Evolutionary conservation across 2,888 invertebrate species (phyloP).

Genomic region (Phymatocera aterrima): DNA sequence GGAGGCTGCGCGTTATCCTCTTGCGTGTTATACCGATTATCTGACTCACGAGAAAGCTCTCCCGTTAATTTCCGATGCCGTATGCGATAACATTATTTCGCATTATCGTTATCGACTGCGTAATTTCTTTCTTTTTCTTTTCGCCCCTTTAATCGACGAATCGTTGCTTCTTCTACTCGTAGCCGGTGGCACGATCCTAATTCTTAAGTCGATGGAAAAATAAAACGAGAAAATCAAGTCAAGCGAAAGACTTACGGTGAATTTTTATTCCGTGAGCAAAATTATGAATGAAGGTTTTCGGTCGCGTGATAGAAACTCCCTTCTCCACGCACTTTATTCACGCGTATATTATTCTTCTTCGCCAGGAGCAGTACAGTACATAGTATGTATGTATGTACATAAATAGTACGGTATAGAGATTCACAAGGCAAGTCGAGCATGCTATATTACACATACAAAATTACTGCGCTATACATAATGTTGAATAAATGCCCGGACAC

Average conservation of each 20-base stretch:
- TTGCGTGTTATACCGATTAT: slow-evolving; percentile 18
- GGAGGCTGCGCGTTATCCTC: no score
- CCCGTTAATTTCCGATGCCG: neutral
- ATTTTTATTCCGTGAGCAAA: neutral
- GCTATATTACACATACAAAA: slow-evolving; percentile 45
- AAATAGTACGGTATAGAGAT: no score
- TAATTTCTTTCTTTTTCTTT: neutral
- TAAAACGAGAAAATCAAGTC: no score
- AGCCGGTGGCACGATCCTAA: no score
- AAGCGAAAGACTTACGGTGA: no score
- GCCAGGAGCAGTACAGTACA: neutral
- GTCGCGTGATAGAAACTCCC: slow-evolving; percentile 2
- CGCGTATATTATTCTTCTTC: neutral
- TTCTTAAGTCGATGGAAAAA: no score
- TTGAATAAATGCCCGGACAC: slow-evolving; percentile 14
- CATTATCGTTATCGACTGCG: neutral
- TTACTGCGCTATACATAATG: slow-evolving; percentile 16
- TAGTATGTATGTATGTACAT: no score
- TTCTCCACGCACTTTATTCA: slow-evolving; percentile 26
- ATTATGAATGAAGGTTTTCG: slow-evolving; percentile 6
- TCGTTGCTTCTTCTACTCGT: no score
- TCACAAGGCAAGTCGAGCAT: slow-evolving; percentile 51
- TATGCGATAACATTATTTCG: neutral
- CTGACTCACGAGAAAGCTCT: neutral
- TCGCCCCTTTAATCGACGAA: no score